These are phyloP conservation scores for Zaprionus gabonicus DNA, from an alignment of 1,140 invertebrate species.

Conservation along the genomic window DNA sequence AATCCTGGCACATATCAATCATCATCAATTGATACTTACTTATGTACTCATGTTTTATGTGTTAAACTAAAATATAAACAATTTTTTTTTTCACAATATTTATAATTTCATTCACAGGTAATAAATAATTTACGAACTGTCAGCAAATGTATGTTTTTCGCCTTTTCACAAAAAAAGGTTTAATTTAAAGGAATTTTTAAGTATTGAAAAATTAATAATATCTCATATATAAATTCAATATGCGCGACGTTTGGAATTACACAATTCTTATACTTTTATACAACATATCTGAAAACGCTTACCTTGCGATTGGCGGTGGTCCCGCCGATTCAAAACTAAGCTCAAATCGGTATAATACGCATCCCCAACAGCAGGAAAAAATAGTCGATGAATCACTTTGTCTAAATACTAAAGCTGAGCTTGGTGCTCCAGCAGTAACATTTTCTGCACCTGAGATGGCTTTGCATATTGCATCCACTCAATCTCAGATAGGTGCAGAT, in stretches of 20 bases:
- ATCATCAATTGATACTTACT: no score
- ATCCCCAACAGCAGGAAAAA: conserved; percentile 3
- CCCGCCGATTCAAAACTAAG: neutral
- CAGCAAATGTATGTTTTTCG: no score
- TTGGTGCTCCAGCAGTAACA: neutral
- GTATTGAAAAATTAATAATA: neutral
- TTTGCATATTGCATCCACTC: neutral
- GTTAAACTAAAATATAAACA: no score
- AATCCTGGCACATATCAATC: no score
- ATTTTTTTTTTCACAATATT: no score
- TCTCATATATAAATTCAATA: neutral
- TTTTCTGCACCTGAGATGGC: neutral
- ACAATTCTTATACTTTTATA: neutral
- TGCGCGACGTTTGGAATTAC: neutral
- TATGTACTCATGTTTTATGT: no score
- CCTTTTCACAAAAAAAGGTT: neutral
- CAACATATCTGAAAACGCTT: neutral
- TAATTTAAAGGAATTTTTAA: neutral
- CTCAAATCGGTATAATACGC: neutral
- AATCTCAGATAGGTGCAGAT: neutral
- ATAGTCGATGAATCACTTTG: neutral
- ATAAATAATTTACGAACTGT: no score
- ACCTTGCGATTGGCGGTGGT: neutral
- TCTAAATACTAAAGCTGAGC: neutral
- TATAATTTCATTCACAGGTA: no score